Base-by-base conservation (phyloP, 2,797 vertebrate species). In the Enteromius afrohamiltoni region DNA sequence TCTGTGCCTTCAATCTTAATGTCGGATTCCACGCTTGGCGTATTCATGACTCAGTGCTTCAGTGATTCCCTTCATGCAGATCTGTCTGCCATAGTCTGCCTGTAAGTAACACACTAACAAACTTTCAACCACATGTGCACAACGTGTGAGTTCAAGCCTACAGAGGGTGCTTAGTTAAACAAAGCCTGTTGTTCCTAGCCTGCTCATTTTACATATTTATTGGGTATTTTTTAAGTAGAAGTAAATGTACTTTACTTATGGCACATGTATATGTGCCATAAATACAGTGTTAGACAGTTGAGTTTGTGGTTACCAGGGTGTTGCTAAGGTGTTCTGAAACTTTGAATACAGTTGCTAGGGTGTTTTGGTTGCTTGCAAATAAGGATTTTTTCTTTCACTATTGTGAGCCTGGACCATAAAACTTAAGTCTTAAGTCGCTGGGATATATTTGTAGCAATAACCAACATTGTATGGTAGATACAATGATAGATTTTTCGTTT, bases 11-110 rank as follows among this genome's bases (percentile, higher is more conserved):
- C 88, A 62, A 87, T 93, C 81, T 82, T 95, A 71, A 85, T 90
- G 71, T 90, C 93, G 67, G 81, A 91, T 60, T 92, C 93, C 19
- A 83, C 83, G 53, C 89, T 94, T 84, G 88, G 90, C 58, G 62
- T 95, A 83, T 88, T 93, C 77, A 92, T 90, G 91, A 92, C 87
- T 77, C 91, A 91, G 19, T 96, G 95, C 85, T 69, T 92, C 73
- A 80, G 89, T 60, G 71, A 76, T 34, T 86, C 55, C 55, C 74
- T 51, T 4, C 79, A 84, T 29, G 8, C 71, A 3, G 92, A 93
- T 79, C 86, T 87, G 21, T 90, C 92, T 26, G 92, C 90, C 42
- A 42, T 94, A 80, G 83, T 87, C 75, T 93, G 93, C 70, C 80
- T 95, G 95, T 96, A 81, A 93, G 94, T 91, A 85, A 45, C 42